A percentile compares a stretch with the other conserved stretches of the same genome.
phyloP scores from a whole-genome alignment of 2,113 vertebrate genomes.

The Cinclus mexicanus region DNA sequence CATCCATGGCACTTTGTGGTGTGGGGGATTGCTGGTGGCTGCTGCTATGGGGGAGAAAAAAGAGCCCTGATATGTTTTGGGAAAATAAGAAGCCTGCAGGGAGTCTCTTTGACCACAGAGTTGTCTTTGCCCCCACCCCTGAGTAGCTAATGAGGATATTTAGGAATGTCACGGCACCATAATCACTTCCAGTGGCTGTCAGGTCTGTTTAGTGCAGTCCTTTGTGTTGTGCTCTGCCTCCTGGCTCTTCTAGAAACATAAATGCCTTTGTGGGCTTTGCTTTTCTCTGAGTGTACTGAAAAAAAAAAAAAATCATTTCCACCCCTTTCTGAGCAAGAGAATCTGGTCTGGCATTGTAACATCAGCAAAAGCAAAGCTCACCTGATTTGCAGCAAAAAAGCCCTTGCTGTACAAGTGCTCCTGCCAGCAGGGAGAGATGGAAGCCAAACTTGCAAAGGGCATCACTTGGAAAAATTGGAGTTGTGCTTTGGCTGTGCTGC shows the following conservation, averaged over 20 bases:
- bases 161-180: slow-evolving; percentile 6
- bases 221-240: slow-evolving; percentile 25
- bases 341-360: background rate
- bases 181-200: slow-evolving; percentile 38
- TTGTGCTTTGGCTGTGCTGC: slow-evolving; percentile 61
- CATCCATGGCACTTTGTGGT: background rate
- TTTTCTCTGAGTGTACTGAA: background rate
- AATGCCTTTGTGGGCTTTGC: background rate
- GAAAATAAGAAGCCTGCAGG: background rate
- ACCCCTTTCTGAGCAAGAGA: background rate
- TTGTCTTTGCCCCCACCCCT: background rate
- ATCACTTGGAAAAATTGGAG: slow-evolving; percentile 64
- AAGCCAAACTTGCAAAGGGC: slow-evolving; percentile 60
- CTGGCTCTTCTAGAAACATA: background rate
- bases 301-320: background rate
- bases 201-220: background rate
- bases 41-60: background rate
- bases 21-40: background rate
- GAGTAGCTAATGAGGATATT: slow-evolving; percentile 20
- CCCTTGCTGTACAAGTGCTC: slow-evolving; percentile 11
- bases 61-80: background rate
- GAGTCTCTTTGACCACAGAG: background rate
- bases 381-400: slow-evolving; percentile 30
- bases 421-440: slow-evolving; percentile 16
- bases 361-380: slow-evolving; percentile 53